phyloP scores from a whole-genome alignment of 2,797 vertebrate genomes.

The Protonibea diacanthus region DNA sequence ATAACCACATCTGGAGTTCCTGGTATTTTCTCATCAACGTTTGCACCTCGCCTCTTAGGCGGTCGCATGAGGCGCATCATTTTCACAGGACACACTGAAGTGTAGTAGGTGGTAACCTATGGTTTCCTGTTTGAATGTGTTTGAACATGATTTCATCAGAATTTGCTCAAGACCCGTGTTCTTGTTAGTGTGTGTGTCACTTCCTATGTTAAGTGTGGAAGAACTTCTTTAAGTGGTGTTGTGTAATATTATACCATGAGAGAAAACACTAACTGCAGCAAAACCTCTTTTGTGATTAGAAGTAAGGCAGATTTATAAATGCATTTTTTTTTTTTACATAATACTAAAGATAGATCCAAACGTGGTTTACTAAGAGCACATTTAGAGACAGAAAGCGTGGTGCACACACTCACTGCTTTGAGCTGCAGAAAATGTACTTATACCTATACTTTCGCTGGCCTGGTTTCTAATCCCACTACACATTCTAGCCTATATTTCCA shows the following conservation, averaged over 20 bases:
- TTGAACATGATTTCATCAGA: slow-evolving; percentile 21
- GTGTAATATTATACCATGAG: not conserved
- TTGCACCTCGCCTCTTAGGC: not conserved
- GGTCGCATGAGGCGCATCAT: not conserved
- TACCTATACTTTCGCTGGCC: slow-evolving; percentile 6
- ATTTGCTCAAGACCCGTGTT: not conserved
- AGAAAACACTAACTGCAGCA: not conserved
- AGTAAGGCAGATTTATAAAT: not conserved
- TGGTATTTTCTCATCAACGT: not conserved
- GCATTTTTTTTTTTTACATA: no score
- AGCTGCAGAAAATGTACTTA: not conserved
- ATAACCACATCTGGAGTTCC: slow-evolving; percentile 6
- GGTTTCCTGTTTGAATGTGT: slow-evolving; percentile 62
- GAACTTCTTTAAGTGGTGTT: not conserved
- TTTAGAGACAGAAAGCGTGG: rapidly evolving
- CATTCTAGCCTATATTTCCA: not conserved
- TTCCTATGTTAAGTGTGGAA: slow-evolving; percentile 35
- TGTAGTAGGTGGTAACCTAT: not conserved
- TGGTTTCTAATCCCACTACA: not conserved
- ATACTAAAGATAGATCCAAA: not conserved
- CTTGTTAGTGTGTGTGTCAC: slow-evolving; percentile 13
- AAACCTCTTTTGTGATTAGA: not conserved
- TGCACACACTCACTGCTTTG: not conserved
- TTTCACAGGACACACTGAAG: slow-evolving; percentile 1
- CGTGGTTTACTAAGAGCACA: not conserved